Evolutionary conservation across 2,113 vertebrate genomes (phyloP).

Genomic region (Dasypus novemcinctus): DNA sequence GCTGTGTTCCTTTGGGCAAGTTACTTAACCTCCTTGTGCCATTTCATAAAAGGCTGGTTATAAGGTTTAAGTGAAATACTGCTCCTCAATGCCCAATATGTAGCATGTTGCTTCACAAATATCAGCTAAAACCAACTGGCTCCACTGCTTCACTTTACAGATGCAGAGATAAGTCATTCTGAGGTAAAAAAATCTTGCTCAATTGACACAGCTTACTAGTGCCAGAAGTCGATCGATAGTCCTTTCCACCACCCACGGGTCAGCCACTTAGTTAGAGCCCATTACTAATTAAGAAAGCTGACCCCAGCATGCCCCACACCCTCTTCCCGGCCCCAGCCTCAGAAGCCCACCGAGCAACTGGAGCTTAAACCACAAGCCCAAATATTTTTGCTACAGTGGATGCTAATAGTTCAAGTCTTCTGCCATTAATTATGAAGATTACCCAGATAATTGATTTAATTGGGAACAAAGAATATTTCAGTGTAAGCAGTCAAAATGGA

Average conservation of each 20-base stretch:
- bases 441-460: constrained; percentile 73
- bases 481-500: constrained; percentile 44
- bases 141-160: background rate
- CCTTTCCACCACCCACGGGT: background rate
- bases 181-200: background rate
- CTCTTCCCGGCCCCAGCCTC: background rate
- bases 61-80: background rate
- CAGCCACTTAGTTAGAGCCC: background rate
- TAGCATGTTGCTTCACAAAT: background rate
- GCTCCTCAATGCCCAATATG: background rate
- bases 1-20: background rate
- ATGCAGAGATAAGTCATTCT: background rate
- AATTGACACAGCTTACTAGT: background rate
- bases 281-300: background rate
- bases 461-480: constrained; percentile 56
- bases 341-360: background rate
- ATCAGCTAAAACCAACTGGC: background rate
- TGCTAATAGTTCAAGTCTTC: constrained; percentile 47
- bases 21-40: background rate
- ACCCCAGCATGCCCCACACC: no score
- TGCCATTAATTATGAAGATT: constrained; percentile 58
- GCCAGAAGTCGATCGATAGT: background rate
- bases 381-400: background rate
- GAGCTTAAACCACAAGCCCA: background rate
- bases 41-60: constrained; percentile 3